phyloP scores from a whole-genome alignment of 2,113 vertebrate genomes.

The Sinocyclocheilus grahami region DNA sequence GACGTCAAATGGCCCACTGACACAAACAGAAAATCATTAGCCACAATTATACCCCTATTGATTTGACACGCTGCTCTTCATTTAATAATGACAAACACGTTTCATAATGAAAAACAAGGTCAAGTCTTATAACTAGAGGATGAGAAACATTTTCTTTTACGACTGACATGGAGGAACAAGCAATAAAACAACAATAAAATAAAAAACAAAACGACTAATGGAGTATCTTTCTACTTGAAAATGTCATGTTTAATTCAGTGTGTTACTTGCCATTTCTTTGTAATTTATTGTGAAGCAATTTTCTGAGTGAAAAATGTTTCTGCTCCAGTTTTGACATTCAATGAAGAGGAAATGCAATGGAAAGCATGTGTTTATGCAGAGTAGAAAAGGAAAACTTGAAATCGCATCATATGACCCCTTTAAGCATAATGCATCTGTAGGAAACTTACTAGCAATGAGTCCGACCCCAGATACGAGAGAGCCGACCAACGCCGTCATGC shows the following conservation, averaged over 20 bases:
- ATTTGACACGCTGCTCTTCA: background rate
- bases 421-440: background rate
- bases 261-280: too few species aligned
- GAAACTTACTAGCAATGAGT: constrained; percentile 81
- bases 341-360: background rate
- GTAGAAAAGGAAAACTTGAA: too few species aligned
- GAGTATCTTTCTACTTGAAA: too few species aligned
- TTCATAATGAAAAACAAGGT: constrained; percentile 23
- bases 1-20: background rate
- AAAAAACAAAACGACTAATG: too few species aligned
- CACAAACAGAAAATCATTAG: constrained; percentile 18
- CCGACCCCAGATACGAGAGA: constrained; percentile 85
- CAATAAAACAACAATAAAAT: too few species aligned
- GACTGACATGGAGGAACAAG: too few species aligned
- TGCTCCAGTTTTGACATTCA: too few species aligned
- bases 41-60: background rate
- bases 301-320: too few species aligned
- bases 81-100: background rate
- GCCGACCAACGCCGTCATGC: constrained; percentile 88
- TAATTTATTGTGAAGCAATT: too few species aligned
- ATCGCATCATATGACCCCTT: too few species aligned
- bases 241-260: too few species aligned
- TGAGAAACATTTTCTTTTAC: background rate
- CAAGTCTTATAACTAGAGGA: background rate
- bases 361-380: background rate